A percentile compares a stretch with the other conserved stretches of the same genome.
These are phyloP conservation scores for Hippocampus barbouri DNA, from an alignment of 2,113 vertebrate species.

Conservation along the genomic window DNA sequence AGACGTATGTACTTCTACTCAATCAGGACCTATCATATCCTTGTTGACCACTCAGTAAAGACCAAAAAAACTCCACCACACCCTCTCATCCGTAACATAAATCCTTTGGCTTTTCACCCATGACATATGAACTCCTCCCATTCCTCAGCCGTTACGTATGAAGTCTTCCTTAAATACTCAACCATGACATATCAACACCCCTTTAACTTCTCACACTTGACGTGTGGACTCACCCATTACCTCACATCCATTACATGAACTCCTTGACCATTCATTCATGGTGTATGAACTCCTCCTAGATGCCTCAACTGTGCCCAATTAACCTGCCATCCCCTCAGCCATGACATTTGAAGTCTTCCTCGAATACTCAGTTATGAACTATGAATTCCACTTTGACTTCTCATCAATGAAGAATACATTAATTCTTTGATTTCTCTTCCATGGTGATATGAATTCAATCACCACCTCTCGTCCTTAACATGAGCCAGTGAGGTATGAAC, in stretches of 20 bases:
- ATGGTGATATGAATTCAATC: no score
- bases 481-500: no score
- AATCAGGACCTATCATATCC: neutral
- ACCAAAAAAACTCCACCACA: neutral
- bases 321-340: neutral
- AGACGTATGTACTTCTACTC: neutral
- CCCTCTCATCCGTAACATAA: no score
- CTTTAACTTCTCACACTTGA: neutral
- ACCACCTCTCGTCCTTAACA: no score
- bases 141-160: neutral
- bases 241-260: no score
- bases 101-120: no score
- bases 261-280: neutral
- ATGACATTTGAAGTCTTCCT: neutral
- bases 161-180: neutral
- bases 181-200: neutral
- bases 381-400: no score
- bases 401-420: no score
- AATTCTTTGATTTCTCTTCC: no score
- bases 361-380: neutral
- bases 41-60: neutral
- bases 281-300: neutral
- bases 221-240: no score
- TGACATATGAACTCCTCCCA: neutral
- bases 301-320: neutral